Conservation (phyloP, 2,113 vertebrate genomes). For the Chascanopsetta lugubris region DNA sequence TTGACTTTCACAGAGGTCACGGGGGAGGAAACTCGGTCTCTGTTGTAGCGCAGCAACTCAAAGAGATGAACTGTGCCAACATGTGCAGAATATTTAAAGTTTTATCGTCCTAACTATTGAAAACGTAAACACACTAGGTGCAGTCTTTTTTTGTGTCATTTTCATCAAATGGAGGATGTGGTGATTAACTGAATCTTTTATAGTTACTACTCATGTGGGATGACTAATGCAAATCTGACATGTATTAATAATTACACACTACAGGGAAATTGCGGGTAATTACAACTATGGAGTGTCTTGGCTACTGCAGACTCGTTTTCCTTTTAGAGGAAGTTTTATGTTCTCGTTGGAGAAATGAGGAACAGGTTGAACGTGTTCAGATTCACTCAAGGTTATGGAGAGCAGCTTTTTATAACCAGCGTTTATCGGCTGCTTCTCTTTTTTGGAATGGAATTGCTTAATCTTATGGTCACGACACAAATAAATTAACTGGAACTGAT, state of each 20-base stretch:
- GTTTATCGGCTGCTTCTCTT: conserved; percentile 18
- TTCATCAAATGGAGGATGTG: no score
- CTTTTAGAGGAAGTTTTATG: conserved; percentile 3
- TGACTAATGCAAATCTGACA: no score
- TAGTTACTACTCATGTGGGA: no score
- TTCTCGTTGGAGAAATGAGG: background rate
- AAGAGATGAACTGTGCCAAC: no score
- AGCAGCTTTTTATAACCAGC: background rate
- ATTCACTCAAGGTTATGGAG: background rate
- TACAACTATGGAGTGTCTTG: background rate
- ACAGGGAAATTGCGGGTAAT: background rate
- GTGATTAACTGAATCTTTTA: no score
- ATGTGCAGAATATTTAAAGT: no score
- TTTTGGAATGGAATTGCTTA: conserved; percentile 4
- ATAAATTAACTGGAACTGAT: no score
- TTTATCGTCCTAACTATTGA: no score
- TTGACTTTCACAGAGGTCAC: background rate
- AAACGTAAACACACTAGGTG: no score
- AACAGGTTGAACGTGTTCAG: background rate
- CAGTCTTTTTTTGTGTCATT: no score
- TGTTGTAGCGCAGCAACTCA: background rate
- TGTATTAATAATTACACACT: background rate
- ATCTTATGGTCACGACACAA: background rate
- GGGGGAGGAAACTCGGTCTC: background rate
- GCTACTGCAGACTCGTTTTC: no score